Conservation (phyloP, 2,888 invertebrate genomes). For the Pseudeuparius sepicola region DNA sequence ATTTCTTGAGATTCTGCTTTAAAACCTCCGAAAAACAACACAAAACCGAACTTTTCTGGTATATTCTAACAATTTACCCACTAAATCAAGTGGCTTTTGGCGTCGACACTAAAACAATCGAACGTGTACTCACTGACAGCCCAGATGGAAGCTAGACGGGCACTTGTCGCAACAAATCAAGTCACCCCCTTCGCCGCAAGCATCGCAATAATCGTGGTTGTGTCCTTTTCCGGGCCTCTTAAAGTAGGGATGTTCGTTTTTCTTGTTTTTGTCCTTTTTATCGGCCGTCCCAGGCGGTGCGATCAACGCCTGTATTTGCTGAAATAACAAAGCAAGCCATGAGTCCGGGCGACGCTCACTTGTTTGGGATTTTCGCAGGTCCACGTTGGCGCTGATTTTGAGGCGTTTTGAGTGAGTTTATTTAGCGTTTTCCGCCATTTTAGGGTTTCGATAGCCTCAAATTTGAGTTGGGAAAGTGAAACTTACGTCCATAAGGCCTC, state of each 20-base stretch:
- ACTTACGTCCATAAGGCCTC: conserved; percentile 81
- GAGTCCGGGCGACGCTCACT: too few species aligned
- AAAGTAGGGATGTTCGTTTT: conserved; percentile 66
- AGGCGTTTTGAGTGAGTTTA: conserved; percentile 25
- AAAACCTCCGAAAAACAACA: too few species aligned
- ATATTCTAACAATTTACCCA: too few species aligned
- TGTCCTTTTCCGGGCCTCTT: conserved; percentile 80
- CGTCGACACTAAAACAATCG: too few species aligned
- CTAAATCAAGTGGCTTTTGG: too few species aligned
- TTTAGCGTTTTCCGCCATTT: conserved; percentile 30
- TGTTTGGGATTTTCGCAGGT: too few species aligned
- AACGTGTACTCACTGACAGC: conserved; percentile 84
- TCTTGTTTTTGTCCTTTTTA: conserved; percentile 46
- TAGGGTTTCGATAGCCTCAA: conserved; percentile 17
- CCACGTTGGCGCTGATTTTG: too few species aligned
- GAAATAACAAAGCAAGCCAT: too few species aligned
- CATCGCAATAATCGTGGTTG: conserved; percentile 89
- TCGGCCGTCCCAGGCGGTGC: conserved; percentile 75
- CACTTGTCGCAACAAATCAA: conserved; percentile 93
- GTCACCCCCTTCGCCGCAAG: conserved; percentile 90
- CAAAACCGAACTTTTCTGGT: too few species aligned
- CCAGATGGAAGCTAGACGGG: conserved; percentile 90
- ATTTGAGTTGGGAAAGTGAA: conserved; percentile 16
- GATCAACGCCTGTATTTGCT: conserved; percentile 84
- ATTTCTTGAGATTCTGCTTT: too few species aligned